A percentile compares a stretch with the other conserved stretches of the same genome.
Evolutionary conservation across 2,888 invertebrate species (phyloP).

Genomic region (Aleiodes alternator): DNA sequence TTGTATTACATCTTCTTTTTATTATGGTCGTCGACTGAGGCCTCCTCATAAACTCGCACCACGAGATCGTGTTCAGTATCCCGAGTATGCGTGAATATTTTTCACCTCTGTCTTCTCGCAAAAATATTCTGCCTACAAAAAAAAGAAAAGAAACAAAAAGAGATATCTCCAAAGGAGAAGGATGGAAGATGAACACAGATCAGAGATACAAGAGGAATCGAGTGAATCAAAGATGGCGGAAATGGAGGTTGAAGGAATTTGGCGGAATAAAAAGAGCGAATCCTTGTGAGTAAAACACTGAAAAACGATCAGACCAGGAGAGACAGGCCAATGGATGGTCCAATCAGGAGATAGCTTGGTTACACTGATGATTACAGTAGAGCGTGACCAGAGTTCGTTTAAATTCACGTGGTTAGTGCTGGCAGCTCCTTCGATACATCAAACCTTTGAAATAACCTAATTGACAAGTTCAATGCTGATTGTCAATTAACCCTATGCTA

Average conservation of each 20-base stretch:
- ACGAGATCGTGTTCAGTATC: constrained; percentile 64
- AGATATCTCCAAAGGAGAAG: not conserved
- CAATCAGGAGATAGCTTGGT: constrained; percentile 67
- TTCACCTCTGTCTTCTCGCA: constrained; percentile 56
- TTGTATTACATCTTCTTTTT: constrained; percentile 60
- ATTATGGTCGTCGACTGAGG: constrained; percentile 50
- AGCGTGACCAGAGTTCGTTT: constrained; percentile 66
- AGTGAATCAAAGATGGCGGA: constrained; percentile 21
- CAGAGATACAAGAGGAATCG: no score
- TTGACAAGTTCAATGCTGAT: not conserved
- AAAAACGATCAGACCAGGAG: no score
- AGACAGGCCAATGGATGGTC: constrained; percentile 60
- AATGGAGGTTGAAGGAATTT: constrained; percentile 8
- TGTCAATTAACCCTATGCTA: no score
- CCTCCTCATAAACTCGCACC: constrained; percentile 65
- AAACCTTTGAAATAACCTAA: constrained; percentile 9
- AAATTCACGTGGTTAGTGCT: no score
- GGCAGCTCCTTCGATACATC: not conserved
- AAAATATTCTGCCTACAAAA: not conserved
- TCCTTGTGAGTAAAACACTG: constrained; percentile 28
- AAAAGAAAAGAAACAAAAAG: not conserved
- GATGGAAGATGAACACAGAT: constrained; percentile 13
- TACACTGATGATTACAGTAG: constrained; percentile 70
- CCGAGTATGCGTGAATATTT: constrained; percentile 65
- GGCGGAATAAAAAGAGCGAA: constrained; percentile 29